Evolutionary conservation across 37 sponge, comb jelly and placozoan species (phyloP), one percentile per base, ranked within the genome.

Genomic region (Cliona cf. orientalis): DNA sequence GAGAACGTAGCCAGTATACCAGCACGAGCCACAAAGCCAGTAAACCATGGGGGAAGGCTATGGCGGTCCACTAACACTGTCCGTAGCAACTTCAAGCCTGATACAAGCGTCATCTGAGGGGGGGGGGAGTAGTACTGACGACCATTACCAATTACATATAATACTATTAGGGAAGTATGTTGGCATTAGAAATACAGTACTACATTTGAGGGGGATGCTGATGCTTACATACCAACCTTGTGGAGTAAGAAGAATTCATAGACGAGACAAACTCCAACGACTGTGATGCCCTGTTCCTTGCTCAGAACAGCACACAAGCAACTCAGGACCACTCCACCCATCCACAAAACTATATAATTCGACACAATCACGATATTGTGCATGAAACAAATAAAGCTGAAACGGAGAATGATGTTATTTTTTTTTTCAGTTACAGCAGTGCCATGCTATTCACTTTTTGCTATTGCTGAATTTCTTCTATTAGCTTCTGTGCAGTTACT

Each of bases 211-310:
- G 35, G 38, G 34, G 37, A 22, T 22, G 38, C 32, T 5, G 38
- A 29, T n/a, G 67, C 5, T n/a, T 36, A 29, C 2, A 31, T 31
- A 32, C 55, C 26, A 12, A 85, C 86, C 71, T 78, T 69, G 21
- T 85, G 70, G 1, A 46, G 9, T 21, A 76, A 41, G 64, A 85
- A 85, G 61, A 87, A 72, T 36, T 96, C 97, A 62, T 87, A 87
- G 25, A 60, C 63, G 32, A 85, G 26, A 69, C 91, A 90, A 3
- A 96, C 66, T 23, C 91, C 91, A 3, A 96, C 49, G 0, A 93
- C 91, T 17, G 97, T 96, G 58, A 96, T 69, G 0, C 97, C 97
- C 60, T 87, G 91, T 72, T 96, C 97, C 81, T 96, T 96, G 31
- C 94, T 83, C 29, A 96, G 82, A 58, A 91, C 80, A 0, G 97